These are phyloP conservation scores for Temnothorax ravouxi DNA, from an alignment of 2,888 invertebrate genomes.

Conservation along the genomic window DNA sequence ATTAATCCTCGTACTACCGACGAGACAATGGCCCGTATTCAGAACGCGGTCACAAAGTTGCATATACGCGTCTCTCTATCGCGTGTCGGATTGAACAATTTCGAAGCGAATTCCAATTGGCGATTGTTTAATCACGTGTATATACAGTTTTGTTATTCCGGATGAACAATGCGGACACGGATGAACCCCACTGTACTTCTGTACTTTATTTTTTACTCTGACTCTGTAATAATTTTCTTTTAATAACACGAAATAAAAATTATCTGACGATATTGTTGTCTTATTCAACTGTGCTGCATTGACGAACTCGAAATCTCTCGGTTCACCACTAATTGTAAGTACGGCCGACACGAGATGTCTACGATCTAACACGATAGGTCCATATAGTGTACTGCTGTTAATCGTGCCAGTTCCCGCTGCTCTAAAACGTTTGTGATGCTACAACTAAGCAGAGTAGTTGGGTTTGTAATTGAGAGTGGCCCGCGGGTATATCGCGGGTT, in stretches of 20 bases:
- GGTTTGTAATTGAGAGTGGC: conserved; percentile 56
- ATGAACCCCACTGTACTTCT: neutral
- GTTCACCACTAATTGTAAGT: neutral
- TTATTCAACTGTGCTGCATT: neutral
- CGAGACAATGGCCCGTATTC: conserved; percentile 46
- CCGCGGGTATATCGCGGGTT: conserved; percentile 40
- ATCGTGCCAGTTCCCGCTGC: conserved; percentile 35
- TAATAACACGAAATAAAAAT: neutral
- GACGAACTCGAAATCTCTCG: neutral
- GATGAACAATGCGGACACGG: neutral
- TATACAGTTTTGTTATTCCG: conserved; percentile 8
- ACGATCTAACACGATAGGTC: conserved; percentile 30
- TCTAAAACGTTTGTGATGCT: conserved; percentile 57
- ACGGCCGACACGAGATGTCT: conserved; percentile 15
- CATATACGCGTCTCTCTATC: conserved; percentile 1
- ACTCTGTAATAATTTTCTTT: neutral
- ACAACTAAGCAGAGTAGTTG: conserved; percentile 44
- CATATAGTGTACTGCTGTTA: conserved; percentile 30
- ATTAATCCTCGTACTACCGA: conserved; percentile 44
- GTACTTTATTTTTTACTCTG: neutral
- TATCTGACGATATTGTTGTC: neutral
- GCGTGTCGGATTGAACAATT: conserved; percentile 34
- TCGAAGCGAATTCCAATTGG: conserved; percentile 22
- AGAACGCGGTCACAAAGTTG: conserved; percentile 45
- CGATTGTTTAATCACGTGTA: conserved; percentile 14